phyloP scores from a whole-genome alignment of 1,140 invertebrate genomes.

The Caenorhabditis latens region DNA sequence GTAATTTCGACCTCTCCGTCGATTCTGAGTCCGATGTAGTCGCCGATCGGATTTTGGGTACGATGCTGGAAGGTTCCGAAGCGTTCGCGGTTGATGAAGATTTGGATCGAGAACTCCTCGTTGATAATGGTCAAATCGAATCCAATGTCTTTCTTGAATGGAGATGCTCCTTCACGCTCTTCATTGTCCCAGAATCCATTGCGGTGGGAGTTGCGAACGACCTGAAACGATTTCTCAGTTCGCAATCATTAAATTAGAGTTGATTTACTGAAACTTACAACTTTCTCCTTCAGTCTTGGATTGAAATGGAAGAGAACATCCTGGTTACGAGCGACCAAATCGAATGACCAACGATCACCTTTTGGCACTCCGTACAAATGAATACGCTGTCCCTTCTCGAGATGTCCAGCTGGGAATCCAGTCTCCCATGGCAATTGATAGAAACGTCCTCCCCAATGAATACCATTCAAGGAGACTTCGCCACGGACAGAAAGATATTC shows the following conservation, averaged over 20 bases:
- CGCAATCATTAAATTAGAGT: neutral
- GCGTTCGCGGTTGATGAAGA: constrained; percentile 73
- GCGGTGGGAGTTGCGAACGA: constrained; percentile 72
- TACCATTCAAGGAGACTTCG: constrained; percentile 68
- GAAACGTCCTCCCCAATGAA: constrained; percentile 74
- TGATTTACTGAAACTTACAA: constrained; percentile 15
- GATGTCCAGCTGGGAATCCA: constrained; percentile 67
- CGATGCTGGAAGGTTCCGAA: constrained; percentile 75
- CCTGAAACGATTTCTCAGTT: constrained; percentile 26
- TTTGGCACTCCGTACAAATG: constrained; percentile 75
- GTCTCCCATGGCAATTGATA: constrained; percentile 71
- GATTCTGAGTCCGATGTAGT: constrained; percentile 73
- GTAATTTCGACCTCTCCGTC: constrained; percentile 75
- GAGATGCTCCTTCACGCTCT: constrained; percentile 74
- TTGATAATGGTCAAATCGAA: constrained; percentile 75
- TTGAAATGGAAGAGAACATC: constrained; percentile 76
- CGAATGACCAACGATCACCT: constrained; percentile 74
- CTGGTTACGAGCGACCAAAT: constrained; percentile 71
- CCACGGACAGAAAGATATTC: constrained; percentile 67
- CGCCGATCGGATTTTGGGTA: constrained; percentile 67
- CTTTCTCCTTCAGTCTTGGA: constrained; percentile 73
- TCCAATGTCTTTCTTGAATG: constrained; percentile 74
- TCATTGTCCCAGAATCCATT: constrained; percentile 72
- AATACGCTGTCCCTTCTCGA: constrained; percentile 70
- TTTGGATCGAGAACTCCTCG: constrained; percentile 74